Evolutionary conservation across 1,140 invertebrate genomes (phyloP), one percentile per base, ranked within the genome.

Genomic region (Zophobas atratus): DNA sequence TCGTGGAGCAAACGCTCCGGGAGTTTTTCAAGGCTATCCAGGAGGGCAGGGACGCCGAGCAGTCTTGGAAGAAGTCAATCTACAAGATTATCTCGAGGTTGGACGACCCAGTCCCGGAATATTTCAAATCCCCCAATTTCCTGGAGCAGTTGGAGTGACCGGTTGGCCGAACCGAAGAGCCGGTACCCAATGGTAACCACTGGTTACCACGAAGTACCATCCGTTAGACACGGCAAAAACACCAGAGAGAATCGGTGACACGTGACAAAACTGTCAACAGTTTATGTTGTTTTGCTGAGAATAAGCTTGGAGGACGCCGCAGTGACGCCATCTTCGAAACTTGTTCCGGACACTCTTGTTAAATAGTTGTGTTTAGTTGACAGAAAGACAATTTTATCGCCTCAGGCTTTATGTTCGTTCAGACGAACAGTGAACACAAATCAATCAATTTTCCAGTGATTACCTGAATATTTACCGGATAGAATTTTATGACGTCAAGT

Each of bases 11-110:
- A 86, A 99, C 98, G 56, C 89, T 99, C 76, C 92, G 96, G 77
- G 98, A 99, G 89, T 99, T 99, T 91, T 99, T 97, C 93, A 96
- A 97, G 87, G 96, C 99, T 76, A 96, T 99, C 83, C 94, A 97
- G 86, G 92, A 94, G 83, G 96, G 96, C 77, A 98, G 98, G 88
- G 98, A 99, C 89, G 88, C 93, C 35, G 99, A 99, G 88, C 98
- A 99, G 86, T 99, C 97, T 79, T 99, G 99, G 99, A 99, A 99
- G 90, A 99, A 99, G 88, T 94, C 97, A 81, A 99, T 99, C 88
- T 99, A 99, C 92, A 99, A 99, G 90, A 94, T 99, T 82, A 99
- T 99, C 86, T 98, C 98, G 80, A 93, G 98, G 86, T 91, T 99
- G 88, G 99, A 99, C 89, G 98, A 99, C 88, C 93, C 94, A 49